Evolutionary conservation across 2,888 invertebrate species (phyloP), one percentile per base, ranked within the genome.

Genomic region (Fissipunctia ypsillon): DNA sequence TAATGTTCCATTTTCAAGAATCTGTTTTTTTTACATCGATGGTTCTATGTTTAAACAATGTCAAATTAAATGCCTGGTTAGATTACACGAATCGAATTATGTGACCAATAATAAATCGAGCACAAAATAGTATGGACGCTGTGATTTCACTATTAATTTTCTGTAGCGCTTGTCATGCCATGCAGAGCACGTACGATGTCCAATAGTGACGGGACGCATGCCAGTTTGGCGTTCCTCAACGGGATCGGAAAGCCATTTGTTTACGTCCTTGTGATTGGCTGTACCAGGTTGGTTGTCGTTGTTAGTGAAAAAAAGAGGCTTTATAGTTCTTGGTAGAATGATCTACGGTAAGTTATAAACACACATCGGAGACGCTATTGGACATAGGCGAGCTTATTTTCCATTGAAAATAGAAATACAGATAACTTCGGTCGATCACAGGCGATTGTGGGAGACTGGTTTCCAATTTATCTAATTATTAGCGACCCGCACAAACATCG

Each of bases 111-210:
- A 48, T 64, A 83, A 73, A 57, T 73, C 45, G 48, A 61, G 12
- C 54, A 68, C 16, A 43, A 52, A 56, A 59, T 67, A 82, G n/a
- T 25, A 25, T 22, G 22, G 14, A 52, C 25, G 25, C 22, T 61
- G 45, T 69, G 67, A 66, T 65, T 69, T 61, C 69, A 68, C 65
- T 69, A 73, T 83, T 79, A 69, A 83, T 83, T 73, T 48, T 80
- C 50, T 57, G 80, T 71, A n/a, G 45, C n/a, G 35, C 25, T 57
- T 65, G 35, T n/a, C 35, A 61, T 43, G 22, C 25, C 16, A 81
- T 84, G 48, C 81, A 25, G 57, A 28, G 14, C 81, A 84, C 84
- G 81, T 76, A 35, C 68, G 7, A 28, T 69, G 81, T 76, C 70
- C 76, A 71, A 60, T 57, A 68, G 70, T 84, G 81, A 80, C 64